A percentile compares a stretch with the other conserved stretches of the same genome.
phyloP scores from a whole-genome alignment of 2,797 vertebrate species.

The Nyctalus aviator region DNA sequence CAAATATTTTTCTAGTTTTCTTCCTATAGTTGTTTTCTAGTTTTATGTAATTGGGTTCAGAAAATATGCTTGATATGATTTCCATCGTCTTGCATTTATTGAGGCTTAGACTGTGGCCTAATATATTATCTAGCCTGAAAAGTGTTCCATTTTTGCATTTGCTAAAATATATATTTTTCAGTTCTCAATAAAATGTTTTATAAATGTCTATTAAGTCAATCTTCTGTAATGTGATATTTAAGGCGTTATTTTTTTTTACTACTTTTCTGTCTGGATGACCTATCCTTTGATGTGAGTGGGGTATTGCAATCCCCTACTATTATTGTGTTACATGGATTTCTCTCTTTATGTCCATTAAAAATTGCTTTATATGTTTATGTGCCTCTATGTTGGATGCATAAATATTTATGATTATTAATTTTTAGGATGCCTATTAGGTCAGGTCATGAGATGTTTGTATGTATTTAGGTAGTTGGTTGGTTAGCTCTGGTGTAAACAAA shows the following conservation, averaged over 20 bases:
- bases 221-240: neutral
- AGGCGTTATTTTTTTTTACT: neutral
- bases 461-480: neutral
- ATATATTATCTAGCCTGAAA: neutral
- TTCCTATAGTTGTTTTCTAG: neutral
- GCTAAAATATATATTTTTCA: neutral
- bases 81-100: neutral
- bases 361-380: neutral
- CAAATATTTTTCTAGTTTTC: neutral
- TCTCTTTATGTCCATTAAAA: neutral
- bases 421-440: neutral
- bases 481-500: neutral
- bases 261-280: too few species aligned
- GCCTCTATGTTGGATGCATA: neutral
- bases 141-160: neutral
- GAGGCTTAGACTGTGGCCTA: neutral
- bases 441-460: constrained; percentile 13
- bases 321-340: neutral
- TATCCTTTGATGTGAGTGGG: neutral
- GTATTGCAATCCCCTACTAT: neutral
- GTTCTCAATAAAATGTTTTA: neutral
- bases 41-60: neutral
- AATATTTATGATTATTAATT: neutral
- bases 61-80: neutral
- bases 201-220: neutral